Evolutionary conservation across 2,113 vertebrate species (phyloP), one percentile per base, ranked within the genome.

Genomic region (Sus scrofa): DNA sequence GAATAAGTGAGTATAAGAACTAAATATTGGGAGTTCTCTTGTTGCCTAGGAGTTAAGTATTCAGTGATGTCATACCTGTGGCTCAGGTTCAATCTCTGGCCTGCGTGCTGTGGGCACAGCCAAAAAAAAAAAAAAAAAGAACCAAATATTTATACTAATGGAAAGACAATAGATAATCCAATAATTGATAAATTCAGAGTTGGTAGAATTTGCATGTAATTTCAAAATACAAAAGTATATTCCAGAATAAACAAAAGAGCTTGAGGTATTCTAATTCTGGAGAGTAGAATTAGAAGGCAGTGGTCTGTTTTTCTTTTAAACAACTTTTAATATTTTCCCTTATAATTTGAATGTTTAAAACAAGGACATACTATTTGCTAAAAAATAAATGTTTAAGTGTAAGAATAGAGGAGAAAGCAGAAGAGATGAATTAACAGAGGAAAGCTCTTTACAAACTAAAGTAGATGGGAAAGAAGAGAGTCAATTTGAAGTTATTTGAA

Each of bases 211-310:
- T 73, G 15, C 13, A 16, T 94, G 24, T 79, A n/a, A 62, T 84
- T 94, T 93, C 74, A 67, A 93, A 92, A 54, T 83, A 68, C 20
- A 56, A 73, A 96, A 65, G 19, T 58, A 96, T 73, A 65, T 54
- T 20, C 19, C 22, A 86, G 0, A 19, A 73, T 34, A 83, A 87
- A 68, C 2, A 87, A 94, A 63, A 81, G 18, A 68, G 0, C 15
- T 86, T 56, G 13, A 56, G 12, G 16, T 75, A 1, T 19, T 9
- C 2, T 77, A 81, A 65, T 54, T 75, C 12, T 20, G 19, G 2
- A 16, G 3, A 78, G 0, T 9, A 91, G 4, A 91, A 78, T 93
- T 79, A 60, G 14, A 95, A 85, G 16, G 16, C 5, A 54, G 18
- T 56, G 12, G 16, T 18, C 54, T 91, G 15, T 91, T 60, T 60